Percentiles rank a stretch among this genome's conserved stretches.
These are phyloP conservation scores for Pararge aegeria DNA, from an alignment of 1,140 invertebrate species.

Conservation along the genomic window DNA sequence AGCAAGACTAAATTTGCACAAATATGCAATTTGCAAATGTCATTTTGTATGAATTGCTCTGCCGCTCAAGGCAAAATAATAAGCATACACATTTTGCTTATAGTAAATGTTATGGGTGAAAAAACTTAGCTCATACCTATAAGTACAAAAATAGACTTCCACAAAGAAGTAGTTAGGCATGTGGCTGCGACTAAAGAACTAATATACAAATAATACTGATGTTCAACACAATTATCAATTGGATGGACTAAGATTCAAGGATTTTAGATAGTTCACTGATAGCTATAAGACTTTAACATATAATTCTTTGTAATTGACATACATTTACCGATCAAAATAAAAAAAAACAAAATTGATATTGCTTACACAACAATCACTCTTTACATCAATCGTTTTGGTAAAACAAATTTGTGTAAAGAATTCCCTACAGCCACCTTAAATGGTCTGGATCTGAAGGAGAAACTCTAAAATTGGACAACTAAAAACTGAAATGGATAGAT, in stretches of 20 bases:
- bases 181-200: conserved; percentile 21
- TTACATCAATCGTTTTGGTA: conserved; percentile 18
- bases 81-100: too few species aligned
- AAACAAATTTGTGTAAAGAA: conserved; percentile 38
- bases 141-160: too few species aligned
- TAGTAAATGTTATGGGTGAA: too few species aligned
- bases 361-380: conserved; percentile 57
- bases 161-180: background rate
- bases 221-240: conserved; percentile 6
- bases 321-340: conserved; percentile 33
- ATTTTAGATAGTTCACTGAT: conserved; percentile 38
- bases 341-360: conserved; percentile 45
- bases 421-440: conserved; percentile 36
- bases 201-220: conserved; percentile 40
- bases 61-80: too few species aligned
- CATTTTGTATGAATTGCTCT: too few species aligned
- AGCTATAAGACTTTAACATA: conserved; percentile 27
- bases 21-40: too few species aligned
- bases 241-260: conserved; percentile 20
- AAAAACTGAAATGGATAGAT: conserved; percentile 48
- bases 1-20: background rate
- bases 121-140: too few species aligned
- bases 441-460: conserved; percentile 51
- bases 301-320: conserved; percentile 61
- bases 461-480: conserved; percentile 50